Percentiles rank a stretch among this genome's conserved stretches.
Conservation (phyloP, 64 coral and sea anemone genomes). For the Stichodactyla helianthus region DNA sequence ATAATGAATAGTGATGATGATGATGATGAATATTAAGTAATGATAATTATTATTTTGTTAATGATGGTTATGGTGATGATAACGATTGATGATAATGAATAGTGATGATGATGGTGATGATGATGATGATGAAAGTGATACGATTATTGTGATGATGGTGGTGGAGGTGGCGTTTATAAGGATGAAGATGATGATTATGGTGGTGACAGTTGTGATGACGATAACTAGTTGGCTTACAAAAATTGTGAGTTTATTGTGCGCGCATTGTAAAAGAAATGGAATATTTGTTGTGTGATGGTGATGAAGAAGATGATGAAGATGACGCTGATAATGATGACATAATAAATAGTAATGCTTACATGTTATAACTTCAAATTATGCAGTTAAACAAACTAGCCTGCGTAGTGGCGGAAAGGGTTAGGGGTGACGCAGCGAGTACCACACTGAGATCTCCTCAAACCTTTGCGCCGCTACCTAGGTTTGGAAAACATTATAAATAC, state of each 20-base stretch:
- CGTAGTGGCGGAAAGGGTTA: background rate
- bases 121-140: background rate
- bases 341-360: background rate
- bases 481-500: too few species aligned
- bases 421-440: background rate
- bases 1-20: background rate
- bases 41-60: background rate
- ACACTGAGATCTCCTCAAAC: too few species aligned
- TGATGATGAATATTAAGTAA: background rate
- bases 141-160: background rate
- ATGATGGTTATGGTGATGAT: background rate
- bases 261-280: too few species aligned
- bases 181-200: background rate
- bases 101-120: background rate
- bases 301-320: slow-evolving; percentile 18
- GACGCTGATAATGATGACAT: background rate
- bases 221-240: background rate
- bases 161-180: background rate
- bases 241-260: too few species aligned
- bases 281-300: slow-evolving; percentile 1
- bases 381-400: background rate
- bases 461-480: too few species aligned
- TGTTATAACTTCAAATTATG: background rate
- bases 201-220: background rate
- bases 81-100: background rate